These are phyloP conservation scores for Platypus cylindrus DNA, from an alignment of 2,888 invertebrate genomes.

Conservation along the genomic window DNA sequence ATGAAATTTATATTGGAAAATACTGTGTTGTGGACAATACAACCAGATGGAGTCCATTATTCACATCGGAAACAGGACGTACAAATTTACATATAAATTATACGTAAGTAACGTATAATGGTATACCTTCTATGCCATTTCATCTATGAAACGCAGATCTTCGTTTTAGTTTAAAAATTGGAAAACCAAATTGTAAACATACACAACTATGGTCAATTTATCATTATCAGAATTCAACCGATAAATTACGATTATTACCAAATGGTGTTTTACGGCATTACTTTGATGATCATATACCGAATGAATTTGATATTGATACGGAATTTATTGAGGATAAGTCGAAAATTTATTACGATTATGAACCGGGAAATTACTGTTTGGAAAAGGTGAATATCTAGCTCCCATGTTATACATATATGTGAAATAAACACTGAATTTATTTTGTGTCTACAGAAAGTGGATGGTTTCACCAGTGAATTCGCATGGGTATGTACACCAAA, in stretches of 20 bases:
- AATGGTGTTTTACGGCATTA: conserved; percentile 65
- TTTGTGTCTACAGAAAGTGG: conserved; percentile 34
- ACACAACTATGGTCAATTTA: conserved; percentile 57
- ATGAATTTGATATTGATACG: conserved; percentile 29
- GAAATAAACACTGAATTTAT: conserved; percentile 2
- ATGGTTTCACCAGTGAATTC: conserved; percentile 47
- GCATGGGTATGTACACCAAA: conserved; percentile 65
- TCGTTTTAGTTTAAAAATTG: conserved; percentile 43
- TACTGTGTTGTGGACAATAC: conserved; percentile 50
- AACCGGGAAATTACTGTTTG: conserved; percentile 65
- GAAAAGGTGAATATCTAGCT: conserved; percentile 48
- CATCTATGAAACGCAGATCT: conserved; percentile 2
- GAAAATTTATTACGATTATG: conserved; percentile 55
- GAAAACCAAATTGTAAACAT: conserved; percentile 56
- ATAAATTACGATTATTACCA: conserved; percentile 50
- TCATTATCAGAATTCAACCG: conserved; percentile 46
- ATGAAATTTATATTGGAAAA: conserved; percentile 56
- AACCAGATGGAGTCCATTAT: conserved; percentile 51
- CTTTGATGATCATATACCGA: conserved; percentile 42
- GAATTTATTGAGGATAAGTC: conserved; percentile 32
- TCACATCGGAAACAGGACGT: conserved; percentile 50
- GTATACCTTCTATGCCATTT: too few relatives aligned
- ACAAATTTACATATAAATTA: conserved; percentile 42
- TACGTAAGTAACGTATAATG: conserved; percentile 20
- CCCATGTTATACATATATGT: not conserved